Conservation (phyloP, 2,797 vertebrate genomes). For the Sphaeramia orbicularis region DNA sequence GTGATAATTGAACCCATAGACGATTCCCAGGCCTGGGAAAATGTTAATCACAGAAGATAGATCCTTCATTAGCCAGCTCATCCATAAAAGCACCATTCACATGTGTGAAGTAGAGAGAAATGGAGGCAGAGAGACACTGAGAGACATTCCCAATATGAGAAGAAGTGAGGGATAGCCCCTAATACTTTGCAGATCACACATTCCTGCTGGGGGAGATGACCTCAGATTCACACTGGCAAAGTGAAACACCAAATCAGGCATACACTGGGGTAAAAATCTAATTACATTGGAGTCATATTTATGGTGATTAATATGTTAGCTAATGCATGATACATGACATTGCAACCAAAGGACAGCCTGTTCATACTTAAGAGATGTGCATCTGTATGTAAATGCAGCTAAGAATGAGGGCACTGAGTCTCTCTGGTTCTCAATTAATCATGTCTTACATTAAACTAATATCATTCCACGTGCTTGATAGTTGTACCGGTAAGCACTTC, state of each 20-base stretch:
- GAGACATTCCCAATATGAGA: slow-evolving; percentile 38
- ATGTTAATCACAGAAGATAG: slow-evolving; percentile 77
- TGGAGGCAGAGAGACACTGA: slow-evolving; percentile 13
- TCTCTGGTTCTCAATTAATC: slow-evolving; percentile 66
- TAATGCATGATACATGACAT: slow-evolving; percentile 75
- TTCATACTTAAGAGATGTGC: slow-evolving; percentile 37
- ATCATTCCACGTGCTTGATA: slow-evolving; percentile 53
- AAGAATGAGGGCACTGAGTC: slow-evolving; percentile 39
- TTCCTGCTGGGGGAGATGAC: slow-evolving; percentile 56
- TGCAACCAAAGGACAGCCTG: slow-evolving; percentile 53
- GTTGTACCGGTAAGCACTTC: slow-evolving; percentile 58
- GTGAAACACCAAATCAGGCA: slow-evolving; percentile 62
- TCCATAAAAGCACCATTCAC: slow-evolving; percentile 73
- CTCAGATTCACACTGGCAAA: slow-evolving; percentile 67
- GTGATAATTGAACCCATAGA: slow-evolving; percentile 75
- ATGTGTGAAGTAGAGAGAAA: slow-evolving; percentile 54
- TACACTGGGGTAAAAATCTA: slow-evolving; percentile 52
- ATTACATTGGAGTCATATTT: slow-evolving; percentile 75
- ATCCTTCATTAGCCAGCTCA: slow-evolving; percentile 72
- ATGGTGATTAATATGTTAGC: slow-evolving; percentile 77
- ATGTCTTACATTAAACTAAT: slow-evolving; percentile 69
- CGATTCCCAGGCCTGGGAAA: slow-evolving; percentile 63
- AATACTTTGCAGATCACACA: slow-evolving; percentile 23
- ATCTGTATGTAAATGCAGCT: slow-evolving; percentile 46
- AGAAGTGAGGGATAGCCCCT: slow-evolving; percentile 57